Evolutionary conservation across 2,797 vertebrate genomes (phyloP).

Genomic region (Hafferia zeledoni): DNA sequence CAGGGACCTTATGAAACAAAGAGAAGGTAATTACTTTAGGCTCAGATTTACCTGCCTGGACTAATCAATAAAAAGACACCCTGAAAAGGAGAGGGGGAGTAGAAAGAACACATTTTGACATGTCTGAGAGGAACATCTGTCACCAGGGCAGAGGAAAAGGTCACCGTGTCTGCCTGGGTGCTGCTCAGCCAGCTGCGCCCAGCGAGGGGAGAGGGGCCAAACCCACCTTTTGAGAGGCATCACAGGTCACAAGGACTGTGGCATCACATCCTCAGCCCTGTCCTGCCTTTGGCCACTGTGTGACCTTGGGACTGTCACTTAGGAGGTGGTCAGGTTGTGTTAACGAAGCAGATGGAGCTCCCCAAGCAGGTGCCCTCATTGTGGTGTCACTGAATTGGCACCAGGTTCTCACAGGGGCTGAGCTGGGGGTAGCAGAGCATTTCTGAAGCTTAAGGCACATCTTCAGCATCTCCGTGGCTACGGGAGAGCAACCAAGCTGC

Average conservation of each 20-base stretch:
- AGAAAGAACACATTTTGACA: neutral
- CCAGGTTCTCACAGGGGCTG: neutral
- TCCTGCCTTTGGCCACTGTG: neutral
- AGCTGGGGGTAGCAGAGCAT: neutral
- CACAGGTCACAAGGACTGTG: rapidly evolving
- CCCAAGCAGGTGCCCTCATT: rapidly evolving
- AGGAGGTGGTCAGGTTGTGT: neutral
- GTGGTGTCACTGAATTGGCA: rapidly evolving
- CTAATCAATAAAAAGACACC: constrained; percentile 51
- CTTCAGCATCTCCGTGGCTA: neutral
- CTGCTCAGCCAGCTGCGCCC: neutral
- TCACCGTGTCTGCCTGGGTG: neutral
- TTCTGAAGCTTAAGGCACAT: neutral
- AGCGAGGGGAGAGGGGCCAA: rapidly evolving
- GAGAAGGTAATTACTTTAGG: constrained; percentile 47
- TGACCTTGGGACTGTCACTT: neutral
- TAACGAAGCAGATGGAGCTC: neutral
- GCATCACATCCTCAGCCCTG: neutral
- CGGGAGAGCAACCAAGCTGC: neutral
- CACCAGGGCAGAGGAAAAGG: neutral
- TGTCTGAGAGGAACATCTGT: neutral
- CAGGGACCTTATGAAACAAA: constrained; percentile 49
- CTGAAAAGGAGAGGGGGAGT: neutral
- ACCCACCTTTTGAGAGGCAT: neutral
- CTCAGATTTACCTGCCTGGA: constrained; percentile 47